phyloP scores from a whole-genome alignment of 1,140 invertebrate genomes.

The Drosophila chauvacae region DNA sequence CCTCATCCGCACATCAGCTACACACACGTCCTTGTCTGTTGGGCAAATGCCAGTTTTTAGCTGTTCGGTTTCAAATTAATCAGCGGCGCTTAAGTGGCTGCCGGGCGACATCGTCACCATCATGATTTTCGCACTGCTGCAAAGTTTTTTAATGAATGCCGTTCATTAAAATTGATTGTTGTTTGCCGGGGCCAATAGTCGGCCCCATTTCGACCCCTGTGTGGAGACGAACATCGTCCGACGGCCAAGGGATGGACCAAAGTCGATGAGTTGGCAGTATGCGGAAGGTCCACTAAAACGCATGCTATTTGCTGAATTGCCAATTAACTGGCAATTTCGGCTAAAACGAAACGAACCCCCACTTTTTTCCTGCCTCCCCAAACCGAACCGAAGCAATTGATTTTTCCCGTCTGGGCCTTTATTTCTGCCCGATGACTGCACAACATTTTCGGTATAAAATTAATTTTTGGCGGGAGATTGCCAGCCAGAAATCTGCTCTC shows the following conservation, averaged over 20 bases:
- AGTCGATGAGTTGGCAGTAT: constrained; percentile 69
- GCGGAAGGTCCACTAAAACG: constrained; percentile 54
- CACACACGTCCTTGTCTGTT: constrained; percentile 50
- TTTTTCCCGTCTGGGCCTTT: constrained; percentile 39
- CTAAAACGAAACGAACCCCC: constrained; percentile 37
- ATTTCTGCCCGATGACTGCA: constrained; percentile 54
- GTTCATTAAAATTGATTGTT: constrained; percentile 83
- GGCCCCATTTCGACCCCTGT: neutral
- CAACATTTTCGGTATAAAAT: constrained; percentile 55
- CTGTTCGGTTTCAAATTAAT: constrained; percentile 80
- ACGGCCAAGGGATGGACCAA: constrained; percentile 26
- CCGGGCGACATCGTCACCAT: constrained; percentile 46
- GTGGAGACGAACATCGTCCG: neutral
- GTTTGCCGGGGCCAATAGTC: constrained; percentile 40
- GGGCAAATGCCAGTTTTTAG: constrained; percentile 75
- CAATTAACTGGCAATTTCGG: constrained; percentile 77
- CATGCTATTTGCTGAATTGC: constrained; percentile 77
- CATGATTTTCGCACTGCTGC: constrained; percentile 65
- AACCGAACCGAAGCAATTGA: constrained; percentile 45
- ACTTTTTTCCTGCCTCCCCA: neutral
- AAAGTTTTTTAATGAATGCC: constrained; percentile 81
- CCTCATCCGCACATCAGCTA: constrained; percentile 10
- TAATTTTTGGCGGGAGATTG: constrained; percentile 47
- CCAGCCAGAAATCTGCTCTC: constrained; percentile 13
- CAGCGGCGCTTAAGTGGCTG: constrained; percentile 73